phyloP scores from a whole-genome alignment of 2,113 vertebrate species.

The Poecilia latipinna region DNA sequence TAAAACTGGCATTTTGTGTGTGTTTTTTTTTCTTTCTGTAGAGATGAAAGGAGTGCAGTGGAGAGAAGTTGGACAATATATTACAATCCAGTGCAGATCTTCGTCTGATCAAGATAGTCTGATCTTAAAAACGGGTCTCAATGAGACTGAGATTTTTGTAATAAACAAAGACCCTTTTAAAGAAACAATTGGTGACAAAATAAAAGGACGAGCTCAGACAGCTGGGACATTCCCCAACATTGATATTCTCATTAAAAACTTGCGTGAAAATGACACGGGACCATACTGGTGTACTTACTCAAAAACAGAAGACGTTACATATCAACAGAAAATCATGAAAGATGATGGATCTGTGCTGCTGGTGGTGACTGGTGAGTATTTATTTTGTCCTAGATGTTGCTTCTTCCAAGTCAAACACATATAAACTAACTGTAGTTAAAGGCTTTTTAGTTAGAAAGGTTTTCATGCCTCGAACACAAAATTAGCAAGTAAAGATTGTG shows the following conservation, averaged over 20 bases:
- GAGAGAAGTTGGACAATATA: neutral
- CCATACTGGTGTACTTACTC: neutral
- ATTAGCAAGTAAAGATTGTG: neutral
- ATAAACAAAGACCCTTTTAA: rapidly evolving
- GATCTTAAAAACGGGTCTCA: conserved; percentile 13
- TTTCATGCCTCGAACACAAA: neutral
- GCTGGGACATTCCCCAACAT: neutral
- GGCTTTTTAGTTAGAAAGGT: neutral
- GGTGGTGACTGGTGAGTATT: neutral
- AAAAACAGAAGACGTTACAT: neutral
- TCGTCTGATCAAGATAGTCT: rapidly evolving
- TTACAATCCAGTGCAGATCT: conserved; percentile 53
- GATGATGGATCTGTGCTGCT: neutral
- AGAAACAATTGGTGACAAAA: rapidly evolving
- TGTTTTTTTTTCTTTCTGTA: neutral
- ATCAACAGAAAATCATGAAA: rapidly evolving
- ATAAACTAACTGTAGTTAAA: neutral
- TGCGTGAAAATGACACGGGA: neutral
- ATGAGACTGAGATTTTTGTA: rapidly evolving
- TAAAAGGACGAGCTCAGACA: neutral
- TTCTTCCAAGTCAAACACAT: neutral
- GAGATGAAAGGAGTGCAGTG: neutral
- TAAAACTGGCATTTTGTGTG: rapidly evolving
- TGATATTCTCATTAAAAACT: neutral
- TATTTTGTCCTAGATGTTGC: neutral